Evolutionary conservation across 1,140 invertebrate genomes (phyloP).

Genomic region (Pseudoatta argentina): DNA sequence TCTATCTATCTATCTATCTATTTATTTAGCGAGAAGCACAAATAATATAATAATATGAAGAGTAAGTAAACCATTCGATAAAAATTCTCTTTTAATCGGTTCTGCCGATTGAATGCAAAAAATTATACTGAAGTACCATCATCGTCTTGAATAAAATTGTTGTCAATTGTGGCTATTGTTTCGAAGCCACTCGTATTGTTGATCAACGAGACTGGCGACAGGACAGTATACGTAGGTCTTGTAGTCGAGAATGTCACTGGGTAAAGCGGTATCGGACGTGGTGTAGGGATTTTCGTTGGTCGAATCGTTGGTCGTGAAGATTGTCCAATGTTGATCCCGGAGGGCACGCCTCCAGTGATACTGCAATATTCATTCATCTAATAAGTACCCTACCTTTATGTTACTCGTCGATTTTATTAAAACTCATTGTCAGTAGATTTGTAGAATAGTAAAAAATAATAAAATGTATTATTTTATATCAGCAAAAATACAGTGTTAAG

Average conservation of each 20-base stretch:
- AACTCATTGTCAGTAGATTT: too few species aligned
- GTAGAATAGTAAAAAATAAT: too few species aligned
- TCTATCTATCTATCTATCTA: too few species aligned
- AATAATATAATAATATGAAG: too few species aligned
- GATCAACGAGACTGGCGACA: conserved; percentile 58
- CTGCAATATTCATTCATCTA: conserved; percentile 56
- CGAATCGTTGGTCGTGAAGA: conserved; percentile 74
- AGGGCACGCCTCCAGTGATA: conserved; percentile 41
- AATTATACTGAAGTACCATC: conserved; percentile 77
- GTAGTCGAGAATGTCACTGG: conserved; percentile 74
- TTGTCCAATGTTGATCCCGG: conserved; percentile 50
- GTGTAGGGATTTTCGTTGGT: conserved; percentile 80
- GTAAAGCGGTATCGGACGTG: conserved; percentile 83
- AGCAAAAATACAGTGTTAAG: too few species aligned
- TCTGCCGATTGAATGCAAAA: background rate
- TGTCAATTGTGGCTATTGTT: conserved; percentile 77
- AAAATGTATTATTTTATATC: too few species aligned
- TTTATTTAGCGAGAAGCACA: too few species aligned
- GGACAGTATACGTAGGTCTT: conserved; percentile 54
- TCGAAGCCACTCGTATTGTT: conserved; percentile 76
- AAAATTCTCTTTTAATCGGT: too few species aligned
- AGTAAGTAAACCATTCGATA: too few species aligned
- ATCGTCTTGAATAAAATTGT: conserved; percentile 84
- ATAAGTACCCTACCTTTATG: background rate
- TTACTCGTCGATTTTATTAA: too few species aligned